Conservation (phyloP, 2,113 vertebrate species). For the Mustela nigripes region DNA sequence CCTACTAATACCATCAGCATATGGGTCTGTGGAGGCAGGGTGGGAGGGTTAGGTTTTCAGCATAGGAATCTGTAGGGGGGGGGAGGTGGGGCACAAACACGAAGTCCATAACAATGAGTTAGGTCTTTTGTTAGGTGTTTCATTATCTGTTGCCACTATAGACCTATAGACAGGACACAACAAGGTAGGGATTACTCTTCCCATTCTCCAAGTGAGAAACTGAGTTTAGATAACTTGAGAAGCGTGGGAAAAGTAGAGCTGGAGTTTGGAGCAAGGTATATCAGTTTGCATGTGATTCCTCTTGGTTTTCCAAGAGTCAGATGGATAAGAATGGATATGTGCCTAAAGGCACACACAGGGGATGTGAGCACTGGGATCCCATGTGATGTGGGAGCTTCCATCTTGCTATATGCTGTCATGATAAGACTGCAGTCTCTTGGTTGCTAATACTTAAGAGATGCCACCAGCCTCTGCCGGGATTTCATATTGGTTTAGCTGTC, state of each 20-base stretch:
- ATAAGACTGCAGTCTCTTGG: not conserved
- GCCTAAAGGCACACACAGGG: not conserved
- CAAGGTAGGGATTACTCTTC: not conserved
- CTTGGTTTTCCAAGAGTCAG: not conserved
- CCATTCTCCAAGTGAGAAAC: not conserved
- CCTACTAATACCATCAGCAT: not conserved
- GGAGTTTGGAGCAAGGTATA: not conserved
- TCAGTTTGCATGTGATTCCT: not conserved
- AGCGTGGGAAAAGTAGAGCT: not conserved
- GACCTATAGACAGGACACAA: not conserved
- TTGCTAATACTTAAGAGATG: conserved; percentile 32
- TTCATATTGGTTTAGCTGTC: conserved; percentile 79
- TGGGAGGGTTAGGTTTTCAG: not conserved
- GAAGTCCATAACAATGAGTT: too few relatives aligned
- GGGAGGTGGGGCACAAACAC: not conserved
- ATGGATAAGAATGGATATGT: not conserved
- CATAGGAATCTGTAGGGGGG: not conserved
- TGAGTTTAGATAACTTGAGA: not conserved
- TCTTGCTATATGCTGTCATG: not conserved
- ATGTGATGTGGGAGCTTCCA: accelerated
- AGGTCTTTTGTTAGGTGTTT: not conserved
- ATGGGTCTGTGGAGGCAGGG: not conserved
- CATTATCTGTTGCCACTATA: not conserved
- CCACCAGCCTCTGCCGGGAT: conserved; percentile 37
- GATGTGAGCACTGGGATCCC: not conserved